Conservation (phyloP, 1,140 invertebrate genomes). For the Megalopta genalis region DNA sequence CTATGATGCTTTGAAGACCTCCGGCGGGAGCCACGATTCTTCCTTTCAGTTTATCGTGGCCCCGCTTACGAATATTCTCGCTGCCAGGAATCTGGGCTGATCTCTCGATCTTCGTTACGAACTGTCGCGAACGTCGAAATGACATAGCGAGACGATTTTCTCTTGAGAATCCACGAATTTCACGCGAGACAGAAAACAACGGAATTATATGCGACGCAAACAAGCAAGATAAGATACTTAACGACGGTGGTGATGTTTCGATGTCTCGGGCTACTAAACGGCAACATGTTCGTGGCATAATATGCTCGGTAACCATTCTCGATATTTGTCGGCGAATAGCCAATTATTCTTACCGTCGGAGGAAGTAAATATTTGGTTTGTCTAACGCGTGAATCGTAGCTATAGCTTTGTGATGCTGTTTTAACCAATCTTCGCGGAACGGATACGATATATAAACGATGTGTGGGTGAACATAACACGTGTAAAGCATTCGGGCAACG, state of each 20-base stretch:
- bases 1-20: conserved; percentile 29
- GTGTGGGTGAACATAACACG: background rate
- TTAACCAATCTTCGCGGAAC: background rate
- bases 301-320: background rate
- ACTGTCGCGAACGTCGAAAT: background rate
- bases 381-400: background rate
- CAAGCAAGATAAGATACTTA: background rate
- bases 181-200: background rate
- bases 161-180: background rate
- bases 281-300: background rate
- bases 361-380: background rate
- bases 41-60: conserved; percentile 47
- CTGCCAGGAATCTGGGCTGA: too few species aligned
- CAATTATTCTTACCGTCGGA: too few species aligned
- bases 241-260: background rate
- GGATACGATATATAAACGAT: background rate
- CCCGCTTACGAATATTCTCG: conserved; percentile 35
- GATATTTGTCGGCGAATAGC: background rate
- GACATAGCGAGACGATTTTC: fast-evolving
- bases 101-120: background rate
- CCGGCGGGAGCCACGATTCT: conserved; percentile 51
- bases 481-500: background rate
- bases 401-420: background rate
- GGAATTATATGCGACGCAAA: background rate
- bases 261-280: background rate